These are phyloP conservation scores for Delphinus delphis DNA, from an alignment of 2,113 vertebrate genomes.

Conservation along the genomic window DNA sequence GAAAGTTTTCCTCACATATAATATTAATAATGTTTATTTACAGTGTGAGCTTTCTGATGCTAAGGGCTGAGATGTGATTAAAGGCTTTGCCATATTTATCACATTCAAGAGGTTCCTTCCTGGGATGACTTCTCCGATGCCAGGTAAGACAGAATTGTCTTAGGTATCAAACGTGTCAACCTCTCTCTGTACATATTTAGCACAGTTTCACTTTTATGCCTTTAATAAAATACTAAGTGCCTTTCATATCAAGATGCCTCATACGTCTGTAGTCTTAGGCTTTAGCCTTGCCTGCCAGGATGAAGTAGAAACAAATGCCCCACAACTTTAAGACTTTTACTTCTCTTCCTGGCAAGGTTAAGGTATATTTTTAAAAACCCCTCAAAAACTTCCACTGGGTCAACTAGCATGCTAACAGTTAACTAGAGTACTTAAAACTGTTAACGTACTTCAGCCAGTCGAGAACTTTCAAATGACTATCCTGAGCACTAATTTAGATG, in stretches of 20 bases:
- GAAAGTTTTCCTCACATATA: constrained; percentile 39
- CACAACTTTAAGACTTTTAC: constrained; percentile 36
- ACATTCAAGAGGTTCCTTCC: constrained; percentile 39
- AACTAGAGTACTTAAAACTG: not conserved
- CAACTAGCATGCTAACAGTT: constrained; percentile 37
- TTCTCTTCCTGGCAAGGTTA: constrained; percentile 53
- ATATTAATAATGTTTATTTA: constrained; percentile 67
- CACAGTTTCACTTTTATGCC: constrained; percentile 28
- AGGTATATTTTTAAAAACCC: constrained; percentile 15
- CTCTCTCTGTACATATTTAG: constrained; percentile 24
- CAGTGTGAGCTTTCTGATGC: constrained; percentile 58
- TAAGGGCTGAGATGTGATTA: constrained; percentile 41
- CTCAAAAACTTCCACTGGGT: constrained; percentile 38
- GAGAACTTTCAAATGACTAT: not conserved
- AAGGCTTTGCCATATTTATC: constrained; percentile 60
- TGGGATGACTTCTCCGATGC: constrained; percentile 42
- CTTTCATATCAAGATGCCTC: constrained; percentile 29
- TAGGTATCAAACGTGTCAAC: not conserved
- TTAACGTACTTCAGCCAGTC: not conserved
- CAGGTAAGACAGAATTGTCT: not conserved
- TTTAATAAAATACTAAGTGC: constrained; percentile 60
- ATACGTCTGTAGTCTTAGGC: not conserved
- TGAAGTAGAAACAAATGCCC: constrained; percentile 16
- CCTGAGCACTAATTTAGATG: not conserved
- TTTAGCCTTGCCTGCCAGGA: constrained; percentile 33